Conservation (phyloP, 2,888 invertebrate species). For the Eulithis testata region DNA sequence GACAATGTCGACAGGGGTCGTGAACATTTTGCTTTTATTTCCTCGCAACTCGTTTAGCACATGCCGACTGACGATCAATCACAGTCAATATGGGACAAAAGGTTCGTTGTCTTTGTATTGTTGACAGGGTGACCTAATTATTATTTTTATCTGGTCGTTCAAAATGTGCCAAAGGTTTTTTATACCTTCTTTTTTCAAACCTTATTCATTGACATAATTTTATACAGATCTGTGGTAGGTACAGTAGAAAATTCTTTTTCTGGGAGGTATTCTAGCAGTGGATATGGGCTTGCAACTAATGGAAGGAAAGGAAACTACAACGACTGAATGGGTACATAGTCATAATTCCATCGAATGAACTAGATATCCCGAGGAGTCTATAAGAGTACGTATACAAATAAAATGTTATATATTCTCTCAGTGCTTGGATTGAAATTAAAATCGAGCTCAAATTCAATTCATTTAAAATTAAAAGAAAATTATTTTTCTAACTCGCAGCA, state of each 20-base stretch:
- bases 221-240: no score
- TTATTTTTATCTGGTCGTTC: constrained; percentile 55
- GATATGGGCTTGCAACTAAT: no score
- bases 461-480: not conserved
- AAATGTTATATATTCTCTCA: no score
- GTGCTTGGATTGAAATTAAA: no score
- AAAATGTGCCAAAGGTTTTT: constrained; percentile 7
- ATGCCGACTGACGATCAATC: constrained; percentile 81
- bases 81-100: constrained; percentile 80
- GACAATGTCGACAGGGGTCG: constrained; percentile 75
- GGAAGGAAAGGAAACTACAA: no score
- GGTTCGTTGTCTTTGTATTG: constrained; percentile 71
- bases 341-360: no score
- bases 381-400: no score
- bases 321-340: no score
- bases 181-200: constrained; percentile 8
- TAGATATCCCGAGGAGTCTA: no score
- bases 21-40: constrained; percentile 77
- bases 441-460: no score
- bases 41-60: constrained; percentile 77
- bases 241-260: no score
- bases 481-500: not conserved
- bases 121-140: constrained; percentile 63
- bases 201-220: constrained; percentile 2
- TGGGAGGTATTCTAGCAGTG: no score